Evolutionary conservation across 1,140 invertebrate species (phyloP), one percentile per base, ranked within the genome.

Genomic region (Bicyclus anynana): DNA sequence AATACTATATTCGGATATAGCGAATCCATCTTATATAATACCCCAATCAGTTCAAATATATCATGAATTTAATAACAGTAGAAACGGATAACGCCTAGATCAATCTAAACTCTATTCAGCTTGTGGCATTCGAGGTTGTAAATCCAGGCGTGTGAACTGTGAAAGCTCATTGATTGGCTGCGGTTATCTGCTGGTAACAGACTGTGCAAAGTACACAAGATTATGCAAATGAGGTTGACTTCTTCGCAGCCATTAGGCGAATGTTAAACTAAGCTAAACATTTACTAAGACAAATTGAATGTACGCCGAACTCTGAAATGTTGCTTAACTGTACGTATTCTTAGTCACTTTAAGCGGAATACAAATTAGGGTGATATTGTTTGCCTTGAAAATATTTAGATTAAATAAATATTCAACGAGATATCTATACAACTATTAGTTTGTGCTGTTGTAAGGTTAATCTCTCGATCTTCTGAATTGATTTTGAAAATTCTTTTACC

Each of bases 131-230:
- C 10, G n/a, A 33, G 4, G 29, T 12, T 27, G 26, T 27, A 27
- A 27, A 27, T 33, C 10, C 29, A 33, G 29, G 29, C 9, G 12
- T 33, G 29, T n/a, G 29, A 33, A 33, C 29, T 21, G 16, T 20
- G 5, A 44, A 44, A 7, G 40, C 20, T 44, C 10, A 44, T 20
- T 20, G 40, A 44, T 44, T 44, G 40, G 14, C 18, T 44, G 16
- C 17, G 44, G 9, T 47, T 47, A 47, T 47, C 44, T 47, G 23
- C 13, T 26, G n/a, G 12, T 27, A 47, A 27, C 44, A 47, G 44
- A 20, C 44, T 5, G 44, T 27, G 14, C 16, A 27, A 0, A 26
- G 44, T 27, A 14, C 44, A 47, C 21, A 47, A 27, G 7, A 47
- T 47, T 47, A 47, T 47, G 44, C 44, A 47, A 47, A 47, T 47